phyloP scores from a whole-genome alignment of 2,888 invertebrate species.

The Agonopterix subpropinquella region DNA sequence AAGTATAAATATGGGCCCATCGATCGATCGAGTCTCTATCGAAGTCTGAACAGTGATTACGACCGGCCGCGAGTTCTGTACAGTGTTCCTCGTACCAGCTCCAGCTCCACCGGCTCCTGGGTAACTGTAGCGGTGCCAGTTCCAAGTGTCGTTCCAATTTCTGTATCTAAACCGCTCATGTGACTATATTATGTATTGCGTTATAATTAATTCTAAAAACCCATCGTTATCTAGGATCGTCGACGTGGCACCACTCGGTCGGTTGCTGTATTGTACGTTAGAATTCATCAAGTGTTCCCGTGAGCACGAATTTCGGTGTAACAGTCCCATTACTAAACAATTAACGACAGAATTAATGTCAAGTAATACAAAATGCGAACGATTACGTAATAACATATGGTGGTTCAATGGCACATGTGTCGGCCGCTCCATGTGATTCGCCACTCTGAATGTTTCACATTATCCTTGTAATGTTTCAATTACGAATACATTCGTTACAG shows the following conservation, averaged over 20 bases:
- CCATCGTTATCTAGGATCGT: not conserved
- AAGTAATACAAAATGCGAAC: conserved; percentile 29
- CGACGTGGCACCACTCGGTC: not conserved
- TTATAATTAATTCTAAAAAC: no score
- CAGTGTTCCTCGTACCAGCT: not conserved
- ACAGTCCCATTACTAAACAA: not conserved
- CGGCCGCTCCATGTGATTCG: conserved; percentile 34
- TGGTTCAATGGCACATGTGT: conserved; percentile 56
- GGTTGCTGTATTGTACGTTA: not conserved
- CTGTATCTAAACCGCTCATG: no score
- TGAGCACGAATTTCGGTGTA: not conserved
- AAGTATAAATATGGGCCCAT: conserved; percentile 75
- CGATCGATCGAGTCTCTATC: conserved; percentile 74
- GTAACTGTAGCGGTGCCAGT: conserved; percentile 13
- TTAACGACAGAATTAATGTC: conserved; percentile 26
- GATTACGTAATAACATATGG: conserved; percentile 67
- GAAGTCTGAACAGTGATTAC: conserved; percentile 60
- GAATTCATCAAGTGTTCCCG: no score
- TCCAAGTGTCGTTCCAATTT: conserved; percentile 21
- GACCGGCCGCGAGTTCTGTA: conserved; percentile 35
- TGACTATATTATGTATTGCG: no score
- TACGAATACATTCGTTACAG: conserved; percentile 42
- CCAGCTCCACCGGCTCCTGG: conserved; percentile 10
- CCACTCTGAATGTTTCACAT: conserved; percentile 24
- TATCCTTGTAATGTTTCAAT: conserved; percentile 36